A percentile compares a stretch with the other conserved stretches of the same genome.
These are phyloP conservation scores for Nesogale talazaci DNA, from an alignment of 2,113 vertebrate genomes.

Conservation along the genomic window DNA sequence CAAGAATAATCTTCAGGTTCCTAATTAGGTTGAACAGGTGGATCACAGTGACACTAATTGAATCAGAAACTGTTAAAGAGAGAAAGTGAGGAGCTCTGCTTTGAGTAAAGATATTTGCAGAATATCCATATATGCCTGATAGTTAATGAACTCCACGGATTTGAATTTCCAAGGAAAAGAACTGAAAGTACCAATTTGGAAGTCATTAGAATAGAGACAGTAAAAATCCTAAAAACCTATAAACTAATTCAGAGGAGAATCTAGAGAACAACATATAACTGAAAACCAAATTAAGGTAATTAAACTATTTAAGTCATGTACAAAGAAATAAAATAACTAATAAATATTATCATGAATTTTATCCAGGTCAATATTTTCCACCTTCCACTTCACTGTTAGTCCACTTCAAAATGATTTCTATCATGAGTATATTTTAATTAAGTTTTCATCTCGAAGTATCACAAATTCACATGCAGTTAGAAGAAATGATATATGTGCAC, in stretches of 20 bases:
- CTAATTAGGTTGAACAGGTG: conserved; percentile 46
- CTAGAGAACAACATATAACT: neutral
- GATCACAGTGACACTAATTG: neutral
- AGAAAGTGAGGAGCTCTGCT: neutral
- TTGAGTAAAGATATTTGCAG: neutral
- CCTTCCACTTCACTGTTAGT: neutral
- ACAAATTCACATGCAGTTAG: neutral
- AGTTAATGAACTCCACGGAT: neutral
- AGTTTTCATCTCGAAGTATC: neutral
- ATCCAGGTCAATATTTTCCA: neutral
- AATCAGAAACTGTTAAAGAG: conserved; percentile 6
- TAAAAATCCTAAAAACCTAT: neutral
- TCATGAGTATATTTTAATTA: neutral
- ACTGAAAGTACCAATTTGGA: neutral
- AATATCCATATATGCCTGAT: neutral
- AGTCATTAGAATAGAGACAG: neutral
- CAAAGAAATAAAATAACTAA: conserved; percentile 13
- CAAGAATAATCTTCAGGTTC: conserved; percentile 51
- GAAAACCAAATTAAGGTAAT: neutral
- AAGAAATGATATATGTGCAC: neutral
- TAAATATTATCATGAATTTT: neutral
- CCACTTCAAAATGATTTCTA: neutral
- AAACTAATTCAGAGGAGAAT: neutral
- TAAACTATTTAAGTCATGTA: neutral
- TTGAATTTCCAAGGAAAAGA: neutral